Conservation (phyloP, 2,888 invertebrate genomes). For the Noctua pronuba region DNA sequence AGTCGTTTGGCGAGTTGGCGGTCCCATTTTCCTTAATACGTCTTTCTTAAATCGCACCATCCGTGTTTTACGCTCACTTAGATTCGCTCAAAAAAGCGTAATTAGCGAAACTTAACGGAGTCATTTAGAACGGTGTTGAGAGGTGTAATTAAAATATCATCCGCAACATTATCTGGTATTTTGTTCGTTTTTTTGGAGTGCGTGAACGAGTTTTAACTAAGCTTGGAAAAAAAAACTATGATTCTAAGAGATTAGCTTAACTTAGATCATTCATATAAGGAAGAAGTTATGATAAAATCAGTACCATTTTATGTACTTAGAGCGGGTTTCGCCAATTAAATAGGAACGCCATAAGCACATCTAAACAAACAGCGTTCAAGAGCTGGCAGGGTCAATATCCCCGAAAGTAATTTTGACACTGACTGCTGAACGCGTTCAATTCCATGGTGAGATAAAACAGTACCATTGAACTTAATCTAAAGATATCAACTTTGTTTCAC, state of each 20-base stretch:
- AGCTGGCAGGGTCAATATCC: neutral
- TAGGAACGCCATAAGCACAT: neutral
- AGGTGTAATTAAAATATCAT: constrained; percentile 47
- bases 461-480: neutral
- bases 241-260: neutral
- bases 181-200: constrained; percentile 5
- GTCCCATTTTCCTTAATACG: constrained; percentile 70
- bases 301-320: neutral
- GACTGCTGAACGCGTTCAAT: neutral
- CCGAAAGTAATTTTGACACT: neutral
- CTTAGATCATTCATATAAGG: neutral
- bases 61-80: constrained; percentile 57
- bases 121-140: constrained; percentile 48
- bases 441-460: neutral
- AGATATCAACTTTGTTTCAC: neutral
- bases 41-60: constrained; percentile 55
- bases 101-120: constrained; percentile 43
- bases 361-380: neutral
- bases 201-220: neutral
- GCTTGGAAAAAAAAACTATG: neutral
- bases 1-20: constrained; percentile 63
- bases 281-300: neutral
- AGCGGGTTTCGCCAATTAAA: neutral
- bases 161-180: constrained; percentile 20
- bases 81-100: constrained; percentile 40